Percentiles rank a stretch among this genome's conserved stretches.
Conservation (phyloP, 1,140 invertebrate species). For the Ridgeia piscesae region DNA sequence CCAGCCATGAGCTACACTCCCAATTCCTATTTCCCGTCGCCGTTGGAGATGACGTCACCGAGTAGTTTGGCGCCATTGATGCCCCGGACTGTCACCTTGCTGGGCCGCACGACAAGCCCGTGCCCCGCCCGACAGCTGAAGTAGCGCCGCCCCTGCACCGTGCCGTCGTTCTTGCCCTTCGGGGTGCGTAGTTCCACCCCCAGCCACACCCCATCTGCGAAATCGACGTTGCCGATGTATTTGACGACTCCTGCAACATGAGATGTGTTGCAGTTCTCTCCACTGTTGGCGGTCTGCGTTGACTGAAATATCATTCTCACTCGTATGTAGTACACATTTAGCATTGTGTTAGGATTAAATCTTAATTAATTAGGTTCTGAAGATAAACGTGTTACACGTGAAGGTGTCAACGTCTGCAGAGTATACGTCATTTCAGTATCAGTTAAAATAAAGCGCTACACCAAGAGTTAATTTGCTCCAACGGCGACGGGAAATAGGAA, state of each 20-base stretch:
- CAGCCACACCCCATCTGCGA: constrained; percentile 63
- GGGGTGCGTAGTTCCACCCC: constrained; percentile 61
- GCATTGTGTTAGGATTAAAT: too few relatives aligned
- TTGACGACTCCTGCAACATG: constrained; percentile 49
- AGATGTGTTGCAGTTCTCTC: neutral
- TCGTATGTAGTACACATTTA: too few relatives aligned
- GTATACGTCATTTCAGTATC: too few relatives aligned
- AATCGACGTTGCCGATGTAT: constrained; percentile 62
- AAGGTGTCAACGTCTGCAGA: too few relatives aligned
- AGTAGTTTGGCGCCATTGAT: constrained; percentile 62
- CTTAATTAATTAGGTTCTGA: too few relatives aligned
- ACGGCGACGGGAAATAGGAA: neutral
- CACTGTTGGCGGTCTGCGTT: neutral
- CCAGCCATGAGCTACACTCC: neutral
- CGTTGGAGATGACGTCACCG: neutral
- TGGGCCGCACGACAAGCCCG: constrained; percentile 61
- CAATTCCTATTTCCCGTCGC: neutral
- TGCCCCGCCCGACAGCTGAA: constrained; percentile 60
- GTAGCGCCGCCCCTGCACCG: constrained; percentile 59
- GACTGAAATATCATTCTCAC: too few relatives aligned
- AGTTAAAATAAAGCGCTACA: too few relatives aligned
- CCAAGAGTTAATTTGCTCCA: too few relatives aligned
- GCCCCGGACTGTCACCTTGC: constrained; percentile 61
- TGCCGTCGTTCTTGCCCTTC: constrained; percentile 62
- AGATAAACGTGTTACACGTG: too few relatives aligned